Conservation (phyloP, 2,797 vertebrate genomes). For the Rallus crepitans region DNA sequence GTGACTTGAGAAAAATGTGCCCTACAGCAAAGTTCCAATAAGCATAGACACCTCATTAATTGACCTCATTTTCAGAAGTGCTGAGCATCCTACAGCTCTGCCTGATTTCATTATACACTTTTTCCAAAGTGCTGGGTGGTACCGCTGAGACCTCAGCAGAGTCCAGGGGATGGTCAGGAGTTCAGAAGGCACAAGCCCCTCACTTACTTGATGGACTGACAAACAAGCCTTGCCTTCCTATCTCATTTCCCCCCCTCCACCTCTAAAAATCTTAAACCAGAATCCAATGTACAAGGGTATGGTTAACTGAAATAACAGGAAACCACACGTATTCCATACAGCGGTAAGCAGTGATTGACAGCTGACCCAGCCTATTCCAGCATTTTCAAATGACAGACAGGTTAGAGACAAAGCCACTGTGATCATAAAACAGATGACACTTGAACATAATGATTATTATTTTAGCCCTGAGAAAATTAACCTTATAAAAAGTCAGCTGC, state of each 20-base stretch:
- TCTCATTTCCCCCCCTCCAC: not conserved
- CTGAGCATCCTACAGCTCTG: constrained; percentile 56
- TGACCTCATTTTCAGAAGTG: constrained; percentile 70
- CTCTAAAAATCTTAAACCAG: not conserved
- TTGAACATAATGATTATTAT: constrained; percentile 11
- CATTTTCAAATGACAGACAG: not conserved
- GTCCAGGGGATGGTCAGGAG: not conserved
- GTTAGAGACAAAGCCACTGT: constrained; percentile 15
- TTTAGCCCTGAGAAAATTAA: constrained; percentile 46
- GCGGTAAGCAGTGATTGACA: constrained; percentile 10
- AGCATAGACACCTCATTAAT: constrained; percentile 55
- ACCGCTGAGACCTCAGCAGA: not conserved
- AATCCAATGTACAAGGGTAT: not conserved
- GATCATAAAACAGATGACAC: constrained; percentile 5
- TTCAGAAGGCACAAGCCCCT: not conserved
- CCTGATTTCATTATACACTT: constrained; percentile 6
- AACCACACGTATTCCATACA: not conserved
- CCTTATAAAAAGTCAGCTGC: constrained; percentile 24
- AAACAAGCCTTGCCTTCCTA: not conserved
- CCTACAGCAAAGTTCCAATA: constrained; percentile 56
- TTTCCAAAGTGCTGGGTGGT: not conserved
- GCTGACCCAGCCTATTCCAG: constrained; percentile 17
- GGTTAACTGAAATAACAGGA: not conserved
- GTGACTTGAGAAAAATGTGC: constrained; percentile 60
- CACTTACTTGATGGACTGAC: not conserved